Percentiles rank a stretch among this genome's conserved stretches.
Conservation (phyloP, 2,797 vertebrate genomes). For the Schizopygopsis malacanthus region DNA sequence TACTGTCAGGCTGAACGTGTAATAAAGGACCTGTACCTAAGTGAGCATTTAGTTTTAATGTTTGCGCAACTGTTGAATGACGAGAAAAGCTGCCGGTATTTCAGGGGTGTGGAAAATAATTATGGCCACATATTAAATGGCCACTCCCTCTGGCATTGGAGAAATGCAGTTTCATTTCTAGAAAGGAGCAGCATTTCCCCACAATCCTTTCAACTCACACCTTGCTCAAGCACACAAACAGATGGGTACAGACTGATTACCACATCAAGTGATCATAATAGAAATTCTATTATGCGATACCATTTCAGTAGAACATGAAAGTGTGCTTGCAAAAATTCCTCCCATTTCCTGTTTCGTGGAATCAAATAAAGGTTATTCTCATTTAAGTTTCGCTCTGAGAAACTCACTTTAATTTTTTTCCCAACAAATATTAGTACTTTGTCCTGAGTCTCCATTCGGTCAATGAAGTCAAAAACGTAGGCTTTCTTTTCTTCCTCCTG, state of each 20-base stretch:
- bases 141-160: neutral
- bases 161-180: slow-evolving; percentile 28
- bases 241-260: neutral
- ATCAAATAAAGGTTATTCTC: neutral
- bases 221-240: neutral
- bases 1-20: no score
- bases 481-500: slow-evolving; percentile 89
- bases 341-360: neutral
- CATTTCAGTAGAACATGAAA: neutral
- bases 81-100: neutral
- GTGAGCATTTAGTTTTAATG: neutral
- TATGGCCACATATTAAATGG: neutral
- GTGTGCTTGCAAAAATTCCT: neutral
- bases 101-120: neutral
- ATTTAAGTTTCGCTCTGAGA: neutral
- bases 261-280: neutral
- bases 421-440: slow-evolving; percentile 96
- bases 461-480: slow-evolving; percentile 85
- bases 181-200: neutral
- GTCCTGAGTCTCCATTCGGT: slow-evolving; percentile 86
- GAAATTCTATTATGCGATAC: neutral
- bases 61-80: neutral
- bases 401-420: slow-evolving; percentile 89
- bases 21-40: neutral
- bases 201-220: neutral